These are phyloP conservation scores for Cabera pusaria DNA, from an alignment of 2,888 invertebrate species.

Conservation along the genomic window DNA sequence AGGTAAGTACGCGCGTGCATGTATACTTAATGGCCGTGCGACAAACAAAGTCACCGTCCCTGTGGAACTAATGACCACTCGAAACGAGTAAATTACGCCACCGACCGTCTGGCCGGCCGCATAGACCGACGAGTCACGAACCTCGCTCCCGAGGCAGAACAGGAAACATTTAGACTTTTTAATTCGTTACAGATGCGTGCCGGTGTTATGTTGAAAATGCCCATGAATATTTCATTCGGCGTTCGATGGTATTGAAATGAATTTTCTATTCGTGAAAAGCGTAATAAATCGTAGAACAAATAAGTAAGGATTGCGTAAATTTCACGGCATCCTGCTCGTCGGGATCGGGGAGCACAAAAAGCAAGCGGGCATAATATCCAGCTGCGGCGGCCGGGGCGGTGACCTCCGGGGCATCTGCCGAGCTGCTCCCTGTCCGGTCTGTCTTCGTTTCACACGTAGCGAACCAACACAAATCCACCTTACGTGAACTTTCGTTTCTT, in stretches of 20 bases:
- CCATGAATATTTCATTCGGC: slow-evolving; percentile 18
- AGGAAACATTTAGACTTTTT: slow-evolving; percentile 44
- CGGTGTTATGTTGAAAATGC: slow-evolving; percentile 14
- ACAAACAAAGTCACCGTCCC: slow-evolving; percentile 66
- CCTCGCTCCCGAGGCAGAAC: slow-evolving; percentile 41
- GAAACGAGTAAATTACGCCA: slow-evolving; percentile 72
- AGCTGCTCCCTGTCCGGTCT: slow-evolving; percentile 44
- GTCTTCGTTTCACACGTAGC: slow-evolving; percentile 58
- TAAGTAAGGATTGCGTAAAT: slow-evolving; percentile 36
- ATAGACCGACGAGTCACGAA: slow-evolving; percentile 72
- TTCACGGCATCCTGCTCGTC: slow-evolving; percentile 42
- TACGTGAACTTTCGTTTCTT: slow-evolving; percentile 34
- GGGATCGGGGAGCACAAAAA: slow-evolving; percentile 53
- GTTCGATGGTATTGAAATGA: slow-evolving; percentile 19
- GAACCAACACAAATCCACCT: slow-evolving; percentile 55
- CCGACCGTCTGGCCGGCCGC: slow-evolving; percentile 52
- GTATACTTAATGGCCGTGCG: slow-evolving; percentile 68
- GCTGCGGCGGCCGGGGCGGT: slow-evolving; percentile 68
- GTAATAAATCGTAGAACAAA: slow-evolving; percentile 34
- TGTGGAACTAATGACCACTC: slow-evolving; percentile 77
- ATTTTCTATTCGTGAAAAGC: slow-evolving; percentile 24
- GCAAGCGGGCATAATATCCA: slow-evolving; percentile 59
- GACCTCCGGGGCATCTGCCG: slow-evolving; percentile 72
- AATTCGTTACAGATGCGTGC: slow-evolving; percentile 40
- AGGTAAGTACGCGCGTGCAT: slow-evolving; percentile 49